Evolutionary conservation across 1,140 invertebrate species (phyloP), one percentile per base, ranked within the genome.

Genomic region (Microplitis mediator): DNA sequence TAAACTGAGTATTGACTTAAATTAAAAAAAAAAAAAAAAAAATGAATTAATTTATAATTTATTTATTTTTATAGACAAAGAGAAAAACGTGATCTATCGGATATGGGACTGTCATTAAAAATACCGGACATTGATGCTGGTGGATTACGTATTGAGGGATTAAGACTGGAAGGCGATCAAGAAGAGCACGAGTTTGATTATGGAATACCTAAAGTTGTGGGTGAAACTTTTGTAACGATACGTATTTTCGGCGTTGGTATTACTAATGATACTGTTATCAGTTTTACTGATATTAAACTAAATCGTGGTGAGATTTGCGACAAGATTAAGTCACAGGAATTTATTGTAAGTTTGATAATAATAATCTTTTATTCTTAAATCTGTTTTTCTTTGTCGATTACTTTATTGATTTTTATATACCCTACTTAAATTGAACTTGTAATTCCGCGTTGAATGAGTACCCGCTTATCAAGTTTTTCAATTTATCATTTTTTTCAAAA

Each of bases 161-260:
- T 93, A 35, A 87, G 92, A 36, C 81, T 93, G 23, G 92, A 93
- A 71, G 84, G 79, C 9, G 87, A 89, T 0, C 85, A 88, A 11
- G 92, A 91, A 76, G 89, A 90, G 31, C 88, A 89, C 0, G 85
- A 85, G 56, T 90, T 90, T 54, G 90, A 91, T 1, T 84, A 89
- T 13, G 93, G 93, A 1, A 86, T 94, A 45, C 92, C 93, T 0
- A 88, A 88, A 72, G 88, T 95, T 52, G 77, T 93, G 71, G 89
- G 90, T 4, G 88, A 89, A 9, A 85, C 82, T 0, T 81, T 84
- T 16, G 87, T 91, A 51, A 88, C 87, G 4, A 81, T 95, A 35
- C 90, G 94, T 36, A 73, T 96, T n/a, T 96, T 95, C 82, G 95
- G 94, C 0, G 82, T 81, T 34, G 91, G 91, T 14, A 87, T 95